A percentile compares a stretch with the other conserved stretches of the same genome.
These are phyloP conservation scores for Otolemur garnettii DNA, from an alignment of 2,113 vertebrate species.

Conservation along the genomic window DNA sequence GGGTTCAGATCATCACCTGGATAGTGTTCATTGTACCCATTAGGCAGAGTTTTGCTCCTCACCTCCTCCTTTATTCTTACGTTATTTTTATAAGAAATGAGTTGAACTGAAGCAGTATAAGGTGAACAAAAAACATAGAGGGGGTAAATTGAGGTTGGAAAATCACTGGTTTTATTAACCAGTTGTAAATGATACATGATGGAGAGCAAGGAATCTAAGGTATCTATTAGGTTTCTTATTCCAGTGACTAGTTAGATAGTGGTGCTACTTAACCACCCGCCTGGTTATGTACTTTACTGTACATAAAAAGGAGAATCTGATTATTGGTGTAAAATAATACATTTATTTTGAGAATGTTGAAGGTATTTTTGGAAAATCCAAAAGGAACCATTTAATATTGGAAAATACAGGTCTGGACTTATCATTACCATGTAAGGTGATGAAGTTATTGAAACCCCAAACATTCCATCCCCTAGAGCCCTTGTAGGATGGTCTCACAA, in stretches of 20 bases:
- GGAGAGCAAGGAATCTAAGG: not conserved
- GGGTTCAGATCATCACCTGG: too few species aligned
- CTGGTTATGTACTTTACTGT: not conserved
- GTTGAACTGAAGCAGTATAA: not conserved
- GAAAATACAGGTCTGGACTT: not conserved
- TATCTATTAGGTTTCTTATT: not conserved
- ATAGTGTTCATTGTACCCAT: too few species aligned
- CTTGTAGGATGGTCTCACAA: not conserved
- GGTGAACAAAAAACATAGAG: not conserved
- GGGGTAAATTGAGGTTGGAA: not conserved
- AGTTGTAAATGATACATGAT: not conserved
- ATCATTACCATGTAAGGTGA: not conserved
- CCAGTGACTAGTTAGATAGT: not conserved
- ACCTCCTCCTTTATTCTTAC: too few species aligned
- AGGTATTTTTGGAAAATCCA: not conserved
- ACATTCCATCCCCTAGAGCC: not conserved
- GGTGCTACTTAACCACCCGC: not conserved
- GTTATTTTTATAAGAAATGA: not conserved
- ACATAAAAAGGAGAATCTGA: not conserved
- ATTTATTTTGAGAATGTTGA: constrained; percentile 36
- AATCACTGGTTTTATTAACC: not conserved
- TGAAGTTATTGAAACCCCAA: not conserved
- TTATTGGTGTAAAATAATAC: not conserved
- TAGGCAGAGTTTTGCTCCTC: too few species aligned
- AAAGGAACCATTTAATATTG: not conserved